Base-by-base conservation (phyloP, 2,113 vertebrate species). In the Campylomormyrus tamandua region DNA sequence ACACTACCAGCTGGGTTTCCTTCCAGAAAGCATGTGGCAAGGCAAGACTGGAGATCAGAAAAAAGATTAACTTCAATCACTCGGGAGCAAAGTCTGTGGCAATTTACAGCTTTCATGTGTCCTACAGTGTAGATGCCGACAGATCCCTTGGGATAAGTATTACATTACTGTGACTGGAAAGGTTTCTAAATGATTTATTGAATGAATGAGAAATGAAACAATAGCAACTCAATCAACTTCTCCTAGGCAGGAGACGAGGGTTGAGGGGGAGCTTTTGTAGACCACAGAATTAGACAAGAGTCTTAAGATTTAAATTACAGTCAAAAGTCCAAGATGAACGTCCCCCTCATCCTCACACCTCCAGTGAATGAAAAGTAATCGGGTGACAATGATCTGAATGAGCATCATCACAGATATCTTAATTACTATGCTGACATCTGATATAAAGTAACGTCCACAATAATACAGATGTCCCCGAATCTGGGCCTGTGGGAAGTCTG, bases 171-270 rank as follows among this genome's bases (percentile, higher is more conserved):
- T 35, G 35, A 52, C 24, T 27, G 21, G 24, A 45, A 85, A 53
- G 17, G 50, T 86, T 49, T 66, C 74, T 53, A 46, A 89, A 89
- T 31, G 27, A 48, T 87, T 87, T 87, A 87, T 66, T 58, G 19
- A 39, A 56, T 89, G 27, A 56, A 19, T 66, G 80, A 56, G 53
- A 87, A 89, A 89, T 50, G 50, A 89, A 89, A 88, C 1, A 19
- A 80, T 1, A 27, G 56, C 46, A 48, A 85, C 31, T 70, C 77
- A 88, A 88, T 88, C 80, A 90, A 8, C 52, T 87, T 83, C 53
- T 83, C 50, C 66, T 46, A 19, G 46, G n/a, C 50, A 35, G 46
- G n/a, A 74, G 62, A 49, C 3, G n/a, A 42, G 74, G 13, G 39
- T n/a, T 58, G 77, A 52, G 21, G 85, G 88, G 21, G 58, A 35